A percentile compares a stretch with the other conserved stretches of the same genome.
These are phyloP conservation scores for Artemia franciscana DNA, from an alignment of 1,140 invertebrate species.

Conservation along the genomic window DNA sequence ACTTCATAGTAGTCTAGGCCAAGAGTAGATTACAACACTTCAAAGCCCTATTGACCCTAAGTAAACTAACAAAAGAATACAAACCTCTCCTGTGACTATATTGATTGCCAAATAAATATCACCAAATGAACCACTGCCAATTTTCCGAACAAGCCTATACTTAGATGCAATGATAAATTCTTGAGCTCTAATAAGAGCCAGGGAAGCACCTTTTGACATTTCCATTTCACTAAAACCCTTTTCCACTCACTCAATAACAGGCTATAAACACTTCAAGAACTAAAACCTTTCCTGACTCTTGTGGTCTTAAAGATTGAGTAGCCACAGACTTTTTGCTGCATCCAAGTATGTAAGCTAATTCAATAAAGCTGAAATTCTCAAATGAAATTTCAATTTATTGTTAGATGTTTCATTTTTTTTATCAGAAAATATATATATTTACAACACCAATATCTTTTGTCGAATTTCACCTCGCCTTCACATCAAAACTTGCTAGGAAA, in stretches of 20 bases:
- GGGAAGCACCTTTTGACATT: not conserved
- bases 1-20: too few species aligned
- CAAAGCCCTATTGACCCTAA: too few species aligned
- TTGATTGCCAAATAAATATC: constrained; percentile 96
- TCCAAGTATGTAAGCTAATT: not conserved
- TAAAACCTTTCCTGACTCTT: not conserved
- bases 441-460: not conserved
- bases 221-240: not conserved
- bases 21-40: too few species aligned
- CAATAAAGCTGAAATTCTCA: not conserved
- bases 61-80: constrained; percentile 9
- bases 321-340: not conserved
- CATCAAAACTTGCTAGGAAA: not conserved
- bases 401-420: not conserved
- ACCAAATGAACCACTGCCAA: constrained; percentile 94
- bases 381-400: not conserved
- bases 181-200: constrained; percentile 12
- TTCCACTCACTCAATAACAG: too few species aligned
- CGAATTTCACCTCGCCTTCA: not conserved
- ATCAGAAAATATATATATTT: not conserved
- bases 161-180: constrained; percentile 68
- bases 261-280: not conserved
- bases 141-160: constrained; percentile 86
- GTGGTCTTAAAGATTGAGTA: not conserved
- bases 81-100: constrained; percentile 80